These are phyloP conservation scores for Hexactinellida sp. DNA, from an alignment of 37 sponge, comb jelly and placozoan species.

Conservation along the genomic window DNA sequence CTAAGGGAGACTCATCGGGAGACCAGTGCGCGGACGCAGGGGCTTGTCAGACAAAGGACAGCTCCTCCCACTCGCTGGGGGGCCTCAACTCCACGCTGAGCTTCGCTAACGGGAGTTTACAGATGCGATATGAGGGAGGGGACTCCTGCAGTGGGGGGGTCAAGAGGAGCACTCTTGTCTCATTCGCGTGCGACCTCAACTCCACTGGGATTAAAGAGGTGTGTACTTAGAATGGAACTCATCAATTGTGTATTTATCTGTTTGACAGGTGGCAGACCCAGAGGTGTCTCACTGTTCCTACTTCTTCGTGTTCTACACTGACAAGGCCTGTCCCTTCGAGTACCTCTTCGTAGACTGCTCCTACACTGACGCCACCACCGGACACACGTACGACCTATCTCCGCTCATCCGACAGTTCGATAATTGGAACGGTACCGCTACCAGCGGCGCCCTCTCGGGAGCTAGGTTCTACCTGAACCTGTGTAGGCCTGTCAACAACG, in stretches of 20 bases:
- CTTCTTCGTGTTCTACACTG: neutral
- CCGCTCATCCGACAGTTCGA: conserved; percentile 11
- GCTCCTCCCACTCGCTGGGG: neutral
- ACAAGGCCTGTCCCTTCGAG: neutral
- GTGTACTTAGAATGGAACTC: neutral
- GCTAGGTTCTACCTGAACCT: neutral
- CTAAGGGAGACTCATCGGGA: neutral
- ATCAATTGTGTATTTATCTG: neutral
- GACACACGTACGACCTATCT: neutral
- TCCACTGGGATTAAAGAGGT: neutral
- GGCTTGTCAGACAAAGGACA: conserved; percentile 6
- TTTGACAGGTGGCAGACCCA: neutral
- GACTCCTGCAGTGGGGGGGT: conserved; percentile 7
- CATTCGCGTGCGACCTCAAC: neutral
- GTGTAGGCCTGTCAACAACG: neutral
- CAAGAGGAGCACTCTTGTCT: neutral
- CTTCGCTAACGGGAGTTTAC: neutral
- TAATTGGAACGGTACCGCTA: neutral
- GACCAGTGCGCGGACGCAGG: neutral
- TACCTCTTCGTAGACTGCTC: neutral
- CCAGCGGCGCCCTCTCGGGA: neutral
- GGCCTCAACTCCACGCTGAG: neutral
- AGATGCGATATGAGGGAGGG: neutral
- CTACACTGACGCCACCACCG: neutral
- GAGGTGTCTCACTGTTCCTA: neutral